Conservation (phyloP, 2,888 invertebrate species). For the Anthophora plumipes region DNA sequence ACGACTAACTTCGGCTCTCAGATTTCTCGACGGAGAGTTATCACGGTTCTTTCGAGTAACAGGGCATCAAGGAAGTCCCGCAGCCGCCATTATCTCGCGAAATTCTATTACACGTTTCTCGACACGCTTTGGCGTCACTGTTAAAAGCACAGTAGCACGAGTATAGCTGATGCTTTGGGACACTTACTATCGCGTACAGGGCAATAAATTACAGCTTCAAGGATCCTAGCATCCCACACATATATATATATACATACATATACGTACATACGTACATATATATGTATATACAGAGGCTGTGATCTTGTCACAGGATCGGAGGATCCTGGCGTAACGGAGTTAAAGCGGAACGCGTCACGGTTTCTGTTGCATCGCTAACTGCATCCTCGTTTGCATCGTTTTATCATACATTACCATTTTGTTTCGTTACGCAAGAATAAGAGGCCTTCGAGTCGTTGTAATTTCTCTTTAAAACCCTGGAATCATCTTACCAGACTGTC, state of each 20-base stretch:
- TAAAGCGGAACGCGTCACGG: conserved; percentile 47
- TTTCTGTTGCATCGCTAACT: conserved; percentile 9
- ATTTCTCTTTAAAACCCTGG: conserved; percentile 1
- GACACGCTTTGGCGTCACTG: not conserved
- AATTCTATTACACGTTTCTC: conserved; percentile 10
- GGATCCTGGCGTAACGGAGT: conserved; percentile 45
- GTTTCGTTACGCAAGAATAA: not conserved
- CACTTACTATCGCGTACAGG: conserved; percentile 20
- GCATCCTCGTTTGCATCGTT: conserved; percentile 23
- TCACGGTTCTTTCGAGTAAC: not conserved
- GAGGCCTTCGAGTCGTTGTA: not conserved
- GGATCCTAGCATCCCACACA: conserved; percentile 51
- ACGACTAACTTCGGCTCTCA: no score
- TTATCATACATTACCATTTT: conserved; percentile 31
- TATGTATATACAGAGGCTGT: not conserved
- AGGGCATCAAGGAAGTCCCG: not conserved
- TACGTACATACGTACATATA: no score
- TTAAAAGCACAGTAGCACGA: conserved; percentile 27
- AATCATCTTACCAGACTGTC: not conserved
- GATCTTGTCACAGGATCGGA: conserved; percentile 52
- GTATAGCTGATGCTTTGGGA: conserved; percentile 37
- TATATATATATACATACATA: not conserved
- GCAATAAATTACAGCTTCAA: conserved; percentile 47
- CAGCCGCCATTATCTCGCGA: not conserved
- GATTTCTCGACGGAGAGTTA: not conserved